Conservation (phyloP, 2,113 vertebrate species). For the Pachyramphus minor region DNA sequence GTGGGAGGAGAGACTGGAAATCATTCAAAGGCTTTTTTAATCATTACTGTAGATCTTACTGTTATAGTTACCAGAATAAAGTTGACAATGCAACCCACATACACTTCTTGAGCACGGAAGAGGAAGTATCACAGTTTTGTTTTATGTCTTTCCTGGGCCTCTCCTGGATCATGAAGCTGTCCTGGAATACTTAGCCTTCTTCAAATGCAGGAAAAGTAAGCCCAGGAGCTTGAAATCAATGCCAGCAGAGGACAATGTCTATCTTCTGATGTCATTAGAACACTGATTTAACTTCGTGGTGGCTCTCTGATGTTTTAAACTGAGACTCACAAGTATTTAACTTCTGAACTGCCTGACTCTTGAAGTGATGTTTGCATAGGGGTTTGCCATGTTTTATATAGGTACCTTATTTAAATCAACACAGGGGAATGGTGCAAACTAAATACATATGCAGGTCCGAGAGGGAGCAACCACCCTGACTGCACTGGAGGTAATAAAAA, state of each 20-base stretch:
- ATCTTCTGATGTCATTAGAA: neutral
- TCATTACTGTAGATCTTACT: constrained; percentile 15
- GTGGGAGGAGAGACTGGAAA: constrained; percentile 31
- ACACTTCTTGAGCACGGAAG: neutral
- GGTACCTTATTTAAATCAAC: neutral
- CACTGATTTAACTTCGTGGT: neutral
- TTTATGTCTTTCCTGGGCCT: neutral
- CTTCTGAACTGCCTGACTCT: neutral
- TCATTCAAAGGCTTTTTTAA: constrained; percentile 34
- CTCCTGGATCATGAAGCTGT: neutral
- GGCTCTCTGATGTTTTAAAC: neutral
- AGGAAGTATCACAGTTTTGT: neutral
- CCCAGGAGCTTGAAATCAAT: neutral
- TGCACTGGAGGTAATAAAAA: neutral
- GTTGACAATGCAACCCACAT: neutral
- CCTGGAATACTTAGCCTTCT: neutral
- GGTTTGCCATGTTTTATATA: neutral
- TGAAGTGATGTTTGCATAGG: neutral
- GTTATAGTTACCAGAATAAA: neutral
- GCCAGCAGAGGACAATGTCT: neutral
- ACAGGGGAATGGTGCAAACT: neutral
- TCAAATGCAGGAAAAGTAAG: neutral
- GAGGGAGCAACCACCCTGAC: neutral
- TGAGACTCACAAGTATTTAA: neutral
- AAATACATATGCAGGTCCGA: neutral